Conservation (phyloP, 2,113 vertebrate species). For the Rhynchomys soricoides region DNA sequence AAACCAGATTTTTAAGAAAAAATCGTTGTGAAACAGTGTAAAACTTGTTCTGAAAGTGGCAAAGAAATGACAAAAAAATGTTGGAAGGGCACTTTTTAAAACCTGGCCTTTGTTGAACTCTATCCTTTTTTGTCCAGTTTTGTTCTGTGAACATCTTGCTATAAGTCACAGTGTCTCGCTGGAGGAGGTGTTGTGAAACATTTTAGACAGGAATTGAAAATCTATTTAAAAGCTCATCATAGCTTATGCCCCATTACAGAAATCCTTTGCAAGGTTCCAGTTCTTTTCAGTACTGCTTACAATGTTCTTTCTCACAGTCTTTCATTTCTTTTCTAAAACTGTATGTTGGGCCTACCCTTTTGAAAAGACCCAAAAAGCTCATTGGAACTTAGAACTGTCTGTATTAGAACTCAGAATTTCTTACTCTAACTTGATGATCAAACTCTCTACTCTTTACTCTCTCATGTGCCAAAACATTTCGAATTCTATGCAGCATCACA, state of each 20-base stretch:
- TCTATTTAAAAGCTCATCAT: neutral
- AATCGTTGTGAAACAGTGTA: neutral
- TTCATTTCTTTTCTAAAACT: slow-evolving; percentile 31
- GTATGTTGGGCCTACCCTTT: neutral
- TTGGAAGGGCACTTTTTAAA: neutral
- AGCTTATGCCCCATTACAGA: neutral
- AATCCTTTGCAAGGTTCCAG: neutral
- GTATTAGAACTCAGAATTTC: slow-evolving; percentile 36
- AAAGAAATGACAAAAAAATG: neutral
- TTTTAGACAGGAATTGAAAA: neutral
- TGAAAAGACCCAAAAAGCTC: neutral
- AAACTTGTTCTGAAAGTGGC: neutral
- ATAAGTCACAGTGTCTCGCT: slow-evolving; percentile 4
- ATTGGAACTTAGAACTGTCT: neutral
- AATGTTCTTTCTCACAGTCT: neutral
- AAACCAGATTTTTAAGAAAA: neutral
- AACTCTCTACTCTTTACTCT: too few relatives aligned
- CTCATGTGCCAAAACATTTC: neutral
- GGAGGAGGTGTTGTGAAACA: neutral
- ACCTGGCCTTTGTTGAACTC: neutral
- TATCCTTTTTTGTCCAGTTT: neutral
- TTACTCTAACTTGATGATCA: neutral
- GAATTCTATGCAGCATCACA: neutral
- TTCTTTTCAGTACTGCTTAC: neutral
- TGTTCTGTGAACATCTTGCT: slow-evolving; percentile 18